Evolutionary conservation across 2,113 vertebrate species (phyloP).

Genomic region (Carlito syrichta): DNA sequence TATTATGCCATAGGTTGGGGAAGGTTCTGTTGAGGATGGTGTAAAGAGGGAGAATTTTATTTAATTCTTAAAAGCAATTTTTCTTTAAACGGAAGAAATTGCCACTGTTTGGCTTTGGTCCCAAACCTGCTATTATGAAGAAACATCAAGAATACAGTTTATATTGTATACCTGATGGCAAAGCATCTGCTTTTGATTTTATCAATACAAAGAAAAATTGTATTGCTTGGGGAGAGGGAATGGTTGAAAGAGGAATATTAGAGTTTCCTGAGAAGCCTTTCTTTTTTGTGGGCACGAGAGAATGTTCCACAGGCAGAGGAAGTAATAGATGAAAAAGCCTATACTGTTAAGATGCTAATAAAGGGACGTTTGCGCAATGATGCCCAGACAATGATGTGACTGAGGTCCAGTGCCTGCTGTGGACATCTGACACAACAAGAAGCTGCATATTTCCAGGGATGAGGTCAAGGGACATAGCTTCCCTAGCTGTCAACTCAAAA

Average conservation of each 20-base stretch:
- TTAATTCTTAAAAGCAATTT: constrained; percentile 75
- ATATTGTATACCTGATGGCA: constrained; percentile 64
- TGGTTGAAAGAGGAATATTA: constrained; percentile 60
- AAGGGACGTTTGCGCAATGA: neutral
- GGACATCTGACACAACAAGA: neutral
- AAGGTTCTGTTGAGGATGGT: constrained; percentile 15
- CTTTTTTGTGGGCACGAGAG: constrained; percentile 48
- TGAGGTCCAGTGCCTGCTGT: neutral
- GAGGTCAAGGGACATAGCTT: neutral
- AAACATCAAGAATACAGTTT: constrained; percentile 69
- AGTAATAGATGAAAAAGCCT: constrained; percentile 28
- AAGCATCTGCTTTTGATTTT: constrained; percentile 75
- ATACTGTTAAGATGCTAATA: neutral
- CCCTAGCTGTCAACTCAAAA: neutral
- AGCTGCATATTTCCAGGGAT: neutral
- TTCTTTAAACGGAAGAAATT: constrained; percentile 69
- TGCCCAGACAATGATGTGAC: neutral
- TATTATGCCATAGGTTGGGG: neutral
- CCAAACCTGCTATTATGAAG: constrained; percentile 70
- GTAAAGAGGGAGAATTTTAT: constrained; percentile 52
- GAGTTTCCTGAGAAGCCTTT: constrained; percentile 34
- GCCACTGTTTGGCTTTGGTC: constrained; percentile 75
- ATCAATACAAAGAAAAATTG: constrained; percentile 69
- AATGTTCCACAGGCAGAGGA: constrained; percentile 1
- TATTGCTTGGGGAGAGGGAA: constrained; percentile 43